Conservation (phyloP, 30 jellyfish, hydroid and myxozoan genomes). For the Rhopilema esculentum region DNA sequence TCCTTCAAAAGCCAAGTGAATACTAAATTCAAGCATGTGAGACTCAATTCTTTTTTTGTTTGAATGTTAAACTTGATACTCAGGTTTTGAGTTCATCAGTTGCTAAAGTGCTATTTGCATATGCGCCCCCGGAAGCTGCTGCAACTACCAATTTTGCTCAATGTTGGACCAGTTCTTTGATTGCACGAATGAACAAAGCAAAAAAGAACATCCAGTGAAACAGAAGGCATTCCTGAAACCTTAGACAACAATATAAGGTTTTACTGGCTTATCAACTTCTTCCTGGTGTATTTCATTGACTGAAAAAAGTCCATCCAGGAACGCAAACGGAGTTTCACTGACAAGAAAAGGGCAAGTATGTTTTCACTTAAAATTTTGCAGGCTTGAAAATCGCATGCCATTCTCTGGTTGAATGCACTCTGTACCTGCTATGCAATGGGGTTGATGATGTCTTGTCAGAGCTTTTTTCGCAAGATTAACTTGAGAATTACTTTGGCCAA, state of each 20-base stretch:
- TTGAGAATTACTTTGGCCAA: constrained; percentile 58
- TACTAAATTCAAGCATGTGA: constrained; percentile 43
- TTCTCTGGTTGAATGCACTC: not conserved
- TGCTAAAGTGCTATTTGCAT: constrained; percentile 25
- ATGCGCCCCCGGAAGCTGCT: constrained; percentile 48
- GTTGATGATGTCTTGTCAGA: constrained; percentile 38
- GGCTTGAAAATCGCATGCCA: constrained; percentile 37
- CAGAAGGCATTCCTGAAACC: constrained; percentile 70
- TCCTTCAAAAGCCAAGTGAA: constrained; percentile 24
- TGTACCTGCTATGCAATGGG: not conserved
- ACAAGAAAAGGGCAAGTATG: constrained; percentile 33
- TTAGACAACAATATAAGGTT: constrained; percentile 39
- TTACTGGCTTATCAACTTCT: constrained; percentile 46
- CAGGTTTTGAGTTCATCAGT: constrained; percentile 67
- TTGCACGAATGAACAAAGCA: constrained; percentile 60
- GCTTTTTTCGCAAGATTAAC: constrained; percentile 53
- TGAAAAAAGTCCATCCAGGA: constrained; percentile 57
- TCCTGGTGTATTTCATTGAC: constrained; percentile 34
- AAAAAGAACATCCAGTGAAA: constrained; percentile 21
- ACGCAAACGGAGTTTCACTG: constrained; percentile 31
- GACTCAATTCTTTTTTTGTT: constrained; percentile 22
- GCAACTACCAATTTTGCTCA: constrained; percentile 70
- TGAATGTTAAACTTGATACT: constrained; percentile 54
- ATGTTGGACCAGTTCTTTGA: constrained; percentile 74
- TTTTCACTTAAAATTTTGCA: constrained; percentile 42